A percentile compares a stretch with the other conserved stretches of the same genome.
Conservation (phyloP, 2,797 vertebrate genomes). For the Molossus molossus region DNA sequence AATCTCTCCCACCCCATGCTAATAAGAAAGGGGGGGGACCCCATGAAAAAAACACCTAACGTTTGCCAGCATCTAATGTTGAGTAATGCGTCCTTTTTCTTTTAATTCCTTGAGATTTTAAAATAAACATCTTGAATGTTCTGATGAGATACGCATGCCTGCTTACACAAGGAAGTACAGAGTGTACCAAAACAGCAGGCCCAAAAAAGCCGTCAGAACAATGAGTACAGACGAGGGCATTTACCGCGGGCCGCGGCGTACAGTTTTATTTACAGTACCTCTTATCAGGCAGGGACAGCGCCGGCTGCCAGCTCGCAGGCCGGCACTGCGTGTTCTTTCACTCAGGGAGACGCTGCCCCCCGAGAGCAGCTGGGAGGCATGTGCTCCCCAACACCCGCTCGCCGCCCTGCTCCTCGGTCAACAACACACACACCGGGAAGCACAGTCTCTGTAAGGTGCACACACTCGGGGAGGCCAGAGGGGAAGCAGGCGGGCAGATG, state of each 20-base stretch:
- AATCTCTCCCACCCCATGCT: neutral
- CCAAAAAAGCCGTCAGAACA: constrained; percentile 97
- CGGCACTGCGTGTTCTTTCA: constrained; percentile 96
- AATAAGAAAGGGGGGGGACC: constrained; percentile 19
- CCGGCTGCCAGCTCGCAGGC: constrained; percentile 96
- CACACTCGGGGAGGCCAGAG: constrained; percentile 25
- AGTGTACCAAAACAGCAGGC: constrained; percentile 94
- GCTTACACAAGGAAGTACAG: constrained; percentile 97
- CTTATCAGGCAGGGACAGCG: constrained; percentile 97
- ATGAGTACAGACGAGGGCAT: constrained; percentile 95
- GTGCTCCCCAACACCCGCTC: neutral
- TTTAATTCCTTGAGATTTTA: constrained; percentile 90
- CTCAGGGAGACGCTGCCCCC: constrained; percentile 92
- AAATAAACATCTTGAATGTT: constrained; percentile 92
- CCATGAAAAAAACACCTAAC: constrained; percentile 44
- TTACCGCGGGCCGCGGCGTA: constrained; percentile 94
- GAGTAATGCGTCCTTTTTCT: constrained; percentile 78
- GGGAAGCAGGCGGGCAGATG: neutral
- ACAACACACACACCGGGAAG: constrained; percentile 88
- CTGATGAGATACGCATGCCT: constrained; percentile 89
- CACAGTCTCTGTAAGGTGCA: constrained; percentile 85
- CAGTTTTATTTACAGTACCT: constrained; percentile 99
- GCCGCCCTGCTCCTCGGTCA: constrained; percentile 90
- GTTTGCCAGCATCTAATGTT: constrained; percentile 80
- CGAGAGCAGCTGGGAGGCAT: constrained; percentile 85